A percentile compares a stretch with the other conserved stretches of the same genome.
These are phyloP conservation scores for Orthonyx spaldingii DNA, from an alignment of 2,113 vertebrate genomes.

Conservation along the genomic window DNA sequence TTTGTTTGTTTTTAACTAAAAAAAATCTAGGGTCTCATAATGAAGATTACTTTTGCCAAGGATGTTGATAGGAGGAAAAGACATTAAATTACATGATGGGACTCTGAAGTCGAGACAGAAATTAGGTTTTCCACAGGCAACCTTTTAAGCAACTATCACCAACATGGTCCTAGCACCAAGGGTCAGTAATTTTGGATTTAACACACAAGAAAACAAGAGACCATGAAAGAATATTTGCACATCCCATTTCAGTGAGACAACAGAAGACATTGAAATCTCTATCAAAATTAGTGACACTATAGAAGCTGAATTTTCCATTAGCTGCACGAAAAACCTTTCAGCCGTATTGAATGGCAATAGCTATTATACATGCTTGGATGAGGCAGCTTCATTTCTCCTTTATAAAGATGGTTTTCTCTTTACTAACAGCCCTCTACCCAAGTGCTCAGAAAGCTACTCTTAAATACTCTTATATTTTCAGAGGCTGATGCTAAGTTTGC, in stretches of 20 bases:
- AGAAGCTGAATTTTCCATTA: conserved; percentile 51
- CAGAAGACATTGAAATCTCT: conserved; percentile 14
- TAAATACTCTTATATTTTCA: conserved; percentile 12
- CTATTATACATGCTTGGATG: conserved; percentile 57
- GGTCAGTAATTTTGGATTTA: not conserved
- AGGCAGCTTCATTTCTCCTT: conserved; percentile 40
- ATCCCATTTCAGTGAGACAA: conserved; percentile 22
- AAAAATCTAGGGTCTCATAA: not conserved
- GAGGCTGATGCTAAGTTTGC: not conserved
- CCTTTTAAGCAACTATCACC: not conserved
- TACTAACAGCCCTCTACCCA: not conserved
- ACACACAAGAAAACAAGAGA: not conserved
- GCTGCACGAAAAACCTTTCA: conserved; percentile 46
- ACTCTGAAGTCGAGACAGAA: not conserved
- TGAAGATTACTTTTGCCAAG: not conserved
- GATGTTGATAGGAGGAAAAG: not conserved
- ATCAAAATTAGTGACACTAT: conserved; percentile 50
- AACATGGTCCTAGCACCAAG: not conserved
- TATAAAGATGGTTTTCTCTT: conserved; percentile 35
- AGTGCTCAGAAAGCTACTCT: conserved; percentile 7
- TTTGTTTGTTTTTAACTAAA: not conserved
- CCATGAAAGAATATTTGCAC: not conserved
- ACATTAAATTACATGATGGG: not conserved
- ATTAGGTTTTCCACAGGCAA: not conserved
- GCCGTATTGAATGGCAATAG: conserved; percentile 38